Conservation (phyloP, 2,113 vertebrate species). For the Eurypyga helias region DNA sequence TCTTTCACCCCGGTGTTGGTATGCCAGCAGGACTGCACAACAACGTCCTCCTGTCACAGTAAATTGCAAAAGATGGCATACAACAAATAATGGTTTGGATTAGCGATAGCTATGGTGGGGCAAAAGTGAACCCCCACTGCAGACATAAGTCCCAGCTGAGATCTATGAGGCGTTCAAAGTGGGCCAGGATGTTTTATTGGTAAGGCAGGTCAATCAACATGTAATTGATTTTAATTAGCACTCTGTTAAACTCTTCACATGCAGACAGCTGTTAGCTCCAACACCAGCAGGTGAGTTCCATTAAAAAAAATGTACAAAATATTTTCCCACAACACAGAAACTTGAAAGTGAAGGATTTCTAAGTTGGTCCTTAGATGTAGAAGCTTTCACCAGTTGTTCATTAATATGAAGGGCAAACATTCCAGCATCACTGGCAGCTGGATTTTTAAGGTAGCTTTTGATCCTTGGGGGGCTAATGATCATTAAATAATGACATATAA, state of each 20-base stretch:
- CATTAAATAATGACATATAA: conserved; percentile 25
- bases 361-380: not conserved
- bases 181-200: conserved; percentile 56
- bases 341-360: conserved; percentile 46
- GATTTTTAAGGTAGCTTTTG: conserved; percentile 19
- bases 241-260: not conserved
- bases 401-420: not conserved
- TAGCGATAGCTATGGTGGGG: not conserved
- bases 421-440: not conserved
- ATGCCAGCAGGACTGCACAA: not conserved
- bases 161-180: conserved; percentile 61
- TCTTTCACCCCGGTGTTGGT: not conserved
- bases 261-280: conserved; percentile 66
- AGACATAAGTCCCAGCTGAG: not conserved
- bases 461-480: not conserved
- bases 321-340: conserved; percentile 41
- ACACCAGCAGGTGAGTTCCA: conserved; percentile 35
- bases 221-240: conserved; percentile 74
- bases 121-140: not conserved
- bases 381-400: conserved; percentile 21
- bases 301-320: conserved; percentile 44
- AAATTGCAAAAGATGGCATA: not conserved
- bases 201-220: conserved; percentile 71
- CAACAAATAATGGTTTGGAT: not conserved
- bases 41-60: not conserved